A percentile compares a stretch with the other conserved stretches of the same genome.
phyloP scores from a whole-genome alignment of 1,140 invertebrate genomes.

The Drosophila sp. region DNA sequence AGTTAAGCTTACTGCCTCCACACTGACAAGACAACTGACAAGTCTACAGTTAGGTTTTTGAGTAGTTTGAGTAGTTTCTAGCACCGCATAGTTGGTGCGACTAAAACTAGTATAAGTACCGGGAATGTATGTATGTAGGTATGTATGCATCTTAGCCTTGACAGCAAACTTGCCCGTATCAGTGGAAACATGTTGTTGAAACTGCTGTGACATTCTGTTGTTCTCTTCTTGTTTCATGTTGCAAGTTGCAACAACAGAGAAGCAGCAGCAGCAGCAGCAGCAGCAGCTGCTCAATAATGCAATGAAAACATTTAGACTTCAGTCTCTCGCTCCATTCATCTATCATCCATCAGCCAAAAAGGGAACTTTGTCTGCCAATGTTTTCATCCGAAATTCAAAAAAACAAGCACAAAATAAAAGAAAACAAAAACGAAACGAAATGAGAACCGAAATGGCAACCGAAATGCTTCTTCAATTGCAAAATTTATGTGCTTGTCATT shows the following conservation, averaged over 20 bases:
- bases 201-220: constrained; percentile 67
- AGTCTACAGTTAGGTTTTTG: constrained; percentile 30
- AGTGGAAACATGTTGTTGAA: constrained; percentile 39
- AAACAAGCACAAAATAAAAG: not conserved
- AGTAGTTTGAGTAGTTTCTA: constrained; percentile 3
- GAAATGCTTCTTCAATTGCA: constrained; percentile 54
- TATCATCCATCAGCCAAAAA: constrained; percentile 30
- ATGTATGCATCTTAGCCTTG: constrained; percentile 58
- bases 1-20: constrained; percentile 18
- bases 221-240: constrained; percentile 36
- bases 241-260: constrained; percentile 31
- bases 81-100: not conserved
- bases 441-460: not conserved
- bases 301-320: constrained; percentile 72
- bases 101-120: constrained; percentile 22
- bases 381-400: constrained; percentile 20
- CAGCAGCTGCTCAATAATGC: constrained; percentile 70
- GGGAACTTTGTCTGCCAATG: constrained; percentile 46
- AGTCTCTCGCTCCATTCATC: constrained; percentile 3
- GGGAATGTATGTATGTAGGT: not conserved
- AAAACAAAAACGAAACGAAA: not conserved
- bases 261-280: constrained; percentile 30
- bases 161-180: constrained; percentile 53
- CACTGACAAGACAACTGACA: constrained; percentile 23
- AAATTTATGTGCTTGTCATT: constrained; percentile 68